Conservation (phyloP, 92 coral and sea anemone species). For the Actinostola sp. region DNA sequence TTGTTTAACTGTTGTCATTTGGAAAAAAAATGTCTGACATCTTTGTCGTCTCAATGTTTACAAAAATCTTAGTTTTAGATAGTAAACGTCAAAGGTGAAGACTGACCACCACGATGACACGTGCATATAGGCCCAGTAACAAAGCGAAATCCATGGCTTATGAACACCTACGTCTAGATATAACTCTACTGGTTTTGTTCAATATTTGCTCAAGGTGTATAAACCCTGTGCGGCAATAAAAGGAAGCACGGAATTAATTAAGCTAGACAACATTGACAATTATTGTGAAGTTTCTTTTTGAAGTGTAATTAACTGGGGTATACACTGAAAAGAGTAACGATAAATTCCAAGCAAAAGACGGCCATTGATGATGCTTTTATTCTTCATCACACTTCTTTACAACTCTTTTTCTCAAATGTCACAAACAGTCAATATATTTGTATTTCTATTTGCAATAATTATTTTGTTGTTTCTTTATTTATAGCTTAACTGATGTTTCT, state of each 20-base stretch:
- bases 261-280: slow-evolving; percentile 23
- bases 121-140: slow-evolving; percentile 14
- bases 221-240: slow-evolving; percentile 36
- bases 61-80: slow-evolving; percentile 26
- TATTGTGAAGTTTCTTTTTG: slow-evolving; percentile 17
- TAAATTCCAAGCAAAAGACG: background rate
- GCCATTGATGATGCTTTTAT: background rate
- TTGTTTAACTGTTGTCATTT: slow-evolving; percentile 2
- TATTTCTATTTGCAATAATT: background rate
- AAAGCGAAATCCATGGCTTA: slow-evolving; percentile 7
- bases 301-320: background rate
- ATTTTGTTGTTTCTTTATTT: background rate
- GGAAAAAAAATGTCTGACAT: slow-evolving; percentile 10
- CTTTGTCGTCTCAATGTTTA: slow-evolving; percentile 12
- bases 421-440: background rate
- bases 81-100: slow-evolving; percentile 11
- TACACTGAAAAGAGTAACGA: too few relatives aligned
- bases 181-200: slow-evolving; percentile 19
- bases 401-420: background rate
- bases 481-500: too few relatives aligned
- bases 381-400: background rate
- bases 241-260: slow-evolving; percentile 18
- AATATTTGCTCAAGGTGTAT: slow-evolving; percentile 27
- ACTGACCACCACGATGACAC: slow-evolving; percentile 30
- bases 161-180: background rate